A percentile compares a stretch with the other conserved stretches of the same genome.
phyloP scores from a whole-genome alignment of 2,797 vertebrate genomes.

The Sternarchorhynchus goeldii region DNA sequence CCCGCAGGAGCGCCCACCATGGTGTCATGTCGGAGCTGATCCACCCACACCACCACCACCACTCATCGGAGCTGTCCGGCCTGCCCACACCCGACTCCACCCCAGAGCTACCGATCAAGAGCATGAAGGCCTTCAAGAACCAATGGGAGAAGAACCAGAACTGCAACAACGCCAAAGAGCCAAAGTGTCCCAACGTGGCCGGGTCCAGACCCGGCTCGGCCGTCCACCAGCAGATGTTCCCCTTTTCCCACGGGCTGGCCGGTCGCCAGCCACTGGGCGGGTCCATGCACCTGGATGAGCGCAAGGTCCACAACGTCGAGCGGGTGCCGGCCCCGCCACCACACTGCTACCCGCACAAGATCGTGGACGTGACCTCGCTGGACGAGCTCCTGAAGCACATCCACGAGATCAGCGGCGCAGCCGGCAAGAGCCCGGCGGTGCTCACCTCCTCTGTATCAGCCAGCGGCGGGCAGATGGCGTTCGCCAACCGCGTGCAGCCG shows the following conservation, averaged over 20 bases:
- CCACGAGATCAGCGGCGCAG: constrained; percentile 74
- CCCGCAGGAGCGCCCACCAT: constrained; percentile 68
- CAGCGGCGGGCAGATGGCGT: constrained; percentile 69
- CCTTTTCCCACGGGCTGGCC: constrained; percentile 73
- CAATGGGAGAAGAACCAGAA: constrained; percentile 94
- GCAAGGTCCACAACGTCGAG: constrained; percentile 82
- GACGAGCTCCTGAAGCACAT: constrained; percentile 89
- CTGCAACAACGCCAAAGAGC: constrained; percentile 89
- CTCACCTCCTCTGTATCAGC: constrained; percentile 75
- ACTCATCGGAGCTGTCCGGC: constrained; percentile 83
- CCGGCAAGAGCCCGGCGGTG: constrained; percentile 72
- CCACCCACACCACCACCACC: constrained; percentile 76
- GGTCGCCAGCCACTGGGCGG: constrained; percentile 72
- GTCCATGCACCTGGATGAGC: constrained; percentile 75
- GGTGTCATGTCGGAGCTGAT: constrained; percentile 76
- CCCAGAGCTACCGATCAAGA: constrained; percentile 87
- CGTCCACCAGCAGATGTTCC: constrained; percentile 78
- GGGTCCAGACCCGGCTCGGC: constrained; percentile 73
- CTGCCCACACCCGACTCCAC: constrained; percentile 91
- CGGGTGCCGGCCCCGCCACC: constrained; percentile 78
- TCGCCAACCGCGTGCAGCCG: constrained; percentile 79
- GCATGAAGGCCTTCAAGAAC: constrained; percentile 83
- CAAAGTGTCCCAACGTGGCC: constrained; percentile 70
- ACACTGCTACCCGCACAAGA: constrained; percentile 79
- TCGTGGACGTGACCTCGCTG: constrained; percentile 86